phyloP scores from a whole-genome alignment of 2,888 invertebrate genomes.

The Liopterus haemorrhoidalis region DNA sequence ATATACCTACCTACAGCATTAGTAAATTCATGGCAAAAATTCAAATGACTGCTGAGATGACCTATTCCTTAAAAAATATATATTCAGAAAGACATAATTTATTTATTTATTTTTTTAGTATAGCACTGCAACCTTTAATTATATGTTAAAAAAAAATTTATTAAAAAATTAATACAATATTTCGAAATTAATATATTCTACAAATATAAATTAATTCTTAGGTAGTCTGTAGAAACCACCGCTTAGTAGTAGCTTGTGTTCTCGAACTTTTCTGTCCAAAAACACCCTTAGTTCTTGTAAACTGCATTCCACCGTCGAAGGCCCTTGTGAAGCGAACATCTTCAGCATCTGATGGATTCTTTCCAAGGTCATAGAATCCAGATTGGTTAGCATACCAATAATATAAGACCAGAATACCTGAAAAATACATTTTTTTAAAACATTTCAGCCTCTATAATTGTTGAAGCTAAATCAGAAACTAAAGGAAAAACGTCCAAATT shows the following conservation, averaged over 20 bases:
- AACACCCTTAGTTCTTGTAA: conserved; percentile 82
- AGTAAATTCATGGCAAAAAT: too few relatives aligned
- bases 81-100: too few relatives aligned
- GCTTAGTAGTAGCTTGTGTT: conserved; percentile 77
- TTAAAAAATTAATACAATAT: too few relatives aligned
- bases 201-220: conserved; percentile 49
- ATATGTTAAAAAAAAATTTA: too few relatives aligned
- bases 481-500: too few relatives aligned
- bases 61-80: too few relatives aligned
- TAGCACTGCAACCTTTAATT: too few relatives aligned
- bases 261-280: conserved; percentile 86
- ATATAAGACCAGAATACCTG: conserved; percentile 93
- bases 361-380: conserved; percentile 85
- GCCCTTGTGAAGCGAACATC: conserved; percentile 93
- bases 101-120: too few relatives aligned
- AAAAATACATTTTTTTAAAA: conserved; percentile 34
- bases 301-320: conserved; percentile 79
- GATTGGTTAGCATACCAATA: conserved; percentile 92
- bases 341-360: conserved; percentile 94
- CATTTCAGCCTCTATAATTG: conserved; percentile 8
- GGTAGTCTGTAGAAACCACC: conserved; percentile 85
- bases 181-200: conserved; percentile 9
- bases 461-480: too few relatives aligned
- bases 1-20: too few relatives aligned
- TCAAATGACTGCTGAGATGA: too few relatives aligned